phyloP scores from a whole-genome alignment of 1,140 invertebrate species.

The Leptinotarsa defecta region DNA sequence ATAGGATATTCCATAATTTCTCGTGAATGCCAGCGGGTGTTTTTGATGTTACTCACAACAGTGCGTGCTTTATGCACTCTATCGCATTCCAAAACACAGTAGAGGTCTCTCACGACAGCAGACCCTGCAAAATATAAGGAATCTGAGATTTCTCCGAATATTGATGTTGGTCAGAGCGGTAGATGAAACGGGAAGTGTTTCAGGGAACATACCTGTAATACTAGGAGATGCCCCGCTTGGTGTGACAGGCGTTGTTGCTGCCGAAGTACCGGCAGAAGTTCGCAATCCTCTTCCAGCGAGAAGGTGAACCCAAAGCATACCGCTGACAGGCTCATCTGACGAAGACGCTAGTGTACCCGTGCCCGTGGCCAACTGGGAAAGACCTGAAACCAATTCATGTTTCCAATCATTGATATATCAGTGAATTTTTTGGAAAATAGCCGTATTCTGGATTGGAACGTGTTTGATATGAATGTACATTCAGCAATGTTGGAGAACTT shows the following conservation, averaged over 20 bases:
- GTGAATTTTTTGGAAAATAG: not conserved
- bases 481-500: no score
- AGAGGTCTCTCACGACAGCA: constrained; percentile 80
- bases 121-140: constrained; percentile 54
- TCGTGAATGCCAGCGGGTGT: no score
- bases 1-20: not conserved
- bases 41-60: constrained; percentile 65
- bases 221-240: constrained; percentile 58
- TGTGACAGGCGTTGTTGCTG: constrained; percentile 68
- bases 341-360: constrained; percentile 42
- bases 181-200: no score
- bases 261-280: constrained; percentile 71
- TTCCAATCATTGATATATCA: not conserved
- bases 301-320: constrained; percentile 88
- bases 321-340: constrained; percentile 74
- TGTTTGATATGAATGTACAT: no score
- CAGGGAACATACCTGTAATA: constrained; percentile 40
- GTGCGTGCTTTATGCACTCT: constrained; percentile 96
- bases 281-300: constrained; percentile 86
- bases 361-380: constrained; percentile 52
- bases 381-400: constrained; percentile 16
- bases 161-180: no score
- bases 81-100: constrained; percentile 96
- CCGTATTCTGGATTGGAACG: no score
- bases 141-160: no score